phyloP scores from a whole-genome alignment of 2,113 vertebrate species.

The Chloropsis hardwickii region DNA sequence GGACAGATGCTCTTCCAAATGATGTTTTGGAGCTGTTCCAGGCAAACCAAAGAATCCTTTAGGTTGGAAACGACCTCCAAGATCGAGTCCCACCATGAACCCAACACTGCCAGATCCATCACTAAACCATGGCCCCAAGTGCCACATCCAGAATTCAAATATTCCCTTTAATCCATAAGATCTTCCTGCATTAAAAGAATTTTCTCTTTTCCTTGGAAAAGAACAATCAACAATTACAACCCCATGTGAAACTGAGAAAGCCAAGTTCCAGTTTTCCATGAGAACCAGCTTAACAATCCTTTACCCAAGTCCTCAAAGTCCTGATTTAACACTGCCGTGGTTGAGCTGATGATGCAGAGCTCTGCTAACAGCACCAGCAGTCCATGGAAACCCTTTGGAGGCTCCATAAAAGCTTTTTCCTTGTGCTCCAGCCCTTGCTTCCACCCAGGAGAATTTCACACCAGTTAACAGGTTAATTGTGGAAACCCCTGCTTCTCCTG shows the following conservation, averaged over 20 bases:
- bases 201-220: neutral
- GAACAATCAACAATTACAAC: neutral
- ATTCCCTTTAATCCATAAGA: fast-evolving
- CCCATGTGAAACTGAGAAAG: neutral
- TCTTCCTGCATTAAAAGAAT: neutral
- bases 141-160: neutral
- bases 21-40: neutral
- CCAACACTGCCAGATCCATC: neutral
- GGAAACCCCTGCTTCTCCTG: neutral
- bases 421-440: neutral
- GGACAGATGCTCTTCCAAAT: neutral
- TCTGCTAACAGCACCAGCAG: neutral
- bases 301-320: too few species aligned
- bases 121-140: neutral
- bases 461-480: neutral
- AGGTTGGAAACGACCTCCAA: neutral
- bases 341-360: neutral
- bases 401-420: neutral
- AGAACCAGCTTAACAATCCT: neutral
- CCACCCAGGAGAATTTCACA: neutral
- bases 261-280: neutral
- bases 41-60: neutral
- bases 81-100: neutral
- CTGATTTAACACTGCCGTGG: neutral
- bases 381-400: neutral